These are phyloP conservation scores for Heliconius eleuchia DNA, from an alignment of 1,140 invertebrate species.

Conservation along the genomic window DNA sequence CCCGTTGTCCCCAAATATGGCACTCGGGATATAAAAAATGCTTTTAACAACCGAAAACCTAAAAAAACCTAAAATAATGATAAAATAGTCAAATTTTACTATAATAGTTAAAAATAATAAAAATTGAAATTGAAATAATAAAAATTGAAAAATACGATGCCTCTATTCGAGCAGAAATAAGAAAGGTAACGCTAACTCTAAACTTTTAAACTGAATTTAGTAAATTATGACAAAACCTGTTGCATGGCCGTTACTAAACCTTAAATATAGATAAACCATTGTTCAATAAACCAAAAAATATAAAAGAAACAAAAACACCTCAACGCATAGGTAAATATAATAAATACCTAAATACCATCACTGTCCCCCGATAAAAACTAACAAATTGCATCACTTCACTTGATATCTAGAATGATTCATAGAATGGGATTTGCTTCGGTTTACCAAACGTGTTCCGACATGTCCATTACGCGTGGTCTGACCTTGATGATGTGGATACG, in stretches of 20 bases:
- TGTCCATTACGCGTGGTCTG: conserved; percentile 34
- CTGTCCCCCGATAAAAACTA: neutral
- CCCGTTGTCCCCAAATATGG: no score
- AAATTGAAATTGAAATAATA: no score
- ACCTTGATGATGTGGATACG: conserved; percentile 33
- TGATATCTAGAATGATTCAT: conserved; percentile 5
- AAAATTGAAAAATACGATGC: no score
- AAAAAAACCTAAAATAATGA: no score
- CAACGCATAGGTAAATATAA: neutral
- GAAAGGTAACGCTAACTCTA: no score
- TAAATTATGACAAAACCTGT: neutral
- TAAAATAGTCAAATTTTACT: no score
- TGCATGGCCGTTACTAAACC: neutral
- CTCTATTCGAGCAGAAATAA: no score
- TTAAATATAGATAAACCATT: neutral
- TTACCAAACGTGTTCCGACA: conserved; percentile 38
- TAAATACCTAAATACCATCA: neutral
- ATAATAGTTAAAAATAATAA: no score
- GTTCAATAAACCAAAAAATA: neutral
- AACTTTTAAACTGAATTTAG: neutral
- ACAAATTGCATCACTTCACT: neutral
- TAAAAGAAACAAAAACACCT: neutral
- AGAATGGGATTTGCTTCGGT: neutral
- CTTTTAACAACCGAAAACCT: no score
- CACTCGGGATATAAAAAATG: no score